Evolutionary conservation across 2,113 vertebrate species (phyloP), one percentile per base, ranked within the genome.

Genomic region (Chunga burmeisteri): DNA sequence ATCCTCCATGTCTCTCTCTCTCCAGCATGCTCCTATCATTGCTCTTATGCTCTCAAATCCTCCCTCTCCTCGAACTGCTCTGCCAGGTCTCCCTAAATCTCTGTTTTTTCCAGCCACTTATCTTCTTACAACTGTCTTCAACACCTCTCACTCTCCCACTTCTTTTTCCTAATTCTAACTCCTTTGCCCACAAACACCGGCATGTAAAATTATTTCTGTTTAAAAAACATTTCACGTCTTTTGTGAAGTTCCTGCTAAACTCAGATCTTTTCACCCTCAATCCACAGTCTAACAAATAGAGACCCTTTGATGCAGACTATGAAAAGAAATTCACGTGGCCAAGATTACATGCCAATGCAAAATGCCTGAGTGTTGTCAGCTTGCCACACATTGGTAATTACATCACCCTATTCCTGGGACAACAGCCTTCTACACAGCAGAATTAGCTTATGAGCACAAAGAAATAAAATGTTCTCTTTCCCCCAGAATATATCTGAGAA

Each of bases 21-120:
- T 66, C 17, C 40, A 38, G 6, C 10, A 3, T 55, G 68, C 25
- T 62, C 23, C 20, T 38, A 9, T 55, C 0, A 0, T 20, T 77
- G 18, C 9, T 62, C 16, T 46, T 63, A 36, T 3, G 6, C 46
- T 79, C 61, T 85, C 32, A 75, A 88, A 52, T 67, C 20, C 38
- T 88, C 6, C 6, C 15, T 47, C 17, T 90, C 22, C 29, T 82
- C 32, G 36, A 68, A 13, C 4, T 82, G 67, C 46, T 59, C n/a
- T 68, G 32, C 22, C 1, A 2, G 5, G 13, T 47, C 26, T 59
- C 36, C 13, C 9, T 7, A 75, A 23, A 20, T 2, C 6, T 71
- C 7, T 30, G 4, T 34, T 52, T 46, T 75, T 81, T 50, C 19
- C 13, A 71, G 29, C 9, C 21, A 66, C n/a, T 16, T 55, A 42